A percentile compares a stretch with the other conserved stretches of the same genome.
Conservation (phyloP, 2,797 vertebrate species). For the Chelidonichthys spinosus region DNA sequence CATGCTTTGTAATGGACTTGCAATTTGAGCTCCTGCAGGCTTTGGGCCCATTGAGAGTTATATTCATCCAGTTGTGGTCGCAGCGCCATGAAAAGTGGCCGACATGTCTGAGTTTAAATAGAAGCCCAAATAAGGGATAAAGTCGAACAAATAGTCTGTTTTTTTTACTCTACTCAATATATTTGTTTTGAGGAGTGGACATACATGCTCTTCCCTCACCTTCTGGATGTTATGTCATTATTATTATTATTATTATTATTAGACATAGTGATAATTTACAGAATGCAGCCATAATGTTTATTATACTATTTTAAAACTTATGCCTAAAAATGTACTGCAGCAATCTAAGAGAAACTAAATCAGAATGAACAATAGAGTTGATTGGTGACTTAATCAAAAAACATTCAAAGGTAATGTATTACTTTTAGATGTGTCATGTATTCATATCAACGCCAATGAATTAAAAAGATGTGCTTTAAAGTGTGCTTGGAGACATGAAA, state of each 20-base stretch:
- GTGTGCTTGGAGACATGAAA: neutral
- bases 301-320: neutral
- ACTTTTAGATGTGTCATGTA: neutral
- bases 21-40: conserved; percentile 71
- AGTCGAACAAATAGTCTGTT: neutral
- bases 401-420: neutral
- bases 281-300: neutral
- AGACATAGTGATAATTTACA: neutral
- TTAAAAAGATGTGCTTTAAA: neutral
- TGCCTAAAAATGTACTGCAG: neutral
- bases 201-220: neutral
- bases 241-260: neutral
- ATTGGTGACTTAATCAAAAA: too few species aligned
- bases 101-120: conserved; percentile 12
- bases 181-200: neutral
- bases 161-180: neutral
- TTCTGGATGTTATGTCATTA: neutral
- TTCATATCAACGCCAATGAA: conserved; percentile 1
- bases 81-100: neutral
- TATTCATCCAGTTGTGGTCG: conserved; percentile 31
- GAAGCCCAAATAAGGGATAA: conserved; percentile 4
- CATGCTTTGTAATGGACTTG: conserved; percentile 74
- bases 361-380: neutral
- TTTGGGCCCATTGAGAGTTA: conserved; percentile 52
- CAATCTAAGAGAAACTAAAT: neutral